Percentiles rank a stretch among this genome's conserved stretches.
Conservation (phyloP, 2,113 vertebrate genomes). For the Pluvialis apricaria region DNA sequence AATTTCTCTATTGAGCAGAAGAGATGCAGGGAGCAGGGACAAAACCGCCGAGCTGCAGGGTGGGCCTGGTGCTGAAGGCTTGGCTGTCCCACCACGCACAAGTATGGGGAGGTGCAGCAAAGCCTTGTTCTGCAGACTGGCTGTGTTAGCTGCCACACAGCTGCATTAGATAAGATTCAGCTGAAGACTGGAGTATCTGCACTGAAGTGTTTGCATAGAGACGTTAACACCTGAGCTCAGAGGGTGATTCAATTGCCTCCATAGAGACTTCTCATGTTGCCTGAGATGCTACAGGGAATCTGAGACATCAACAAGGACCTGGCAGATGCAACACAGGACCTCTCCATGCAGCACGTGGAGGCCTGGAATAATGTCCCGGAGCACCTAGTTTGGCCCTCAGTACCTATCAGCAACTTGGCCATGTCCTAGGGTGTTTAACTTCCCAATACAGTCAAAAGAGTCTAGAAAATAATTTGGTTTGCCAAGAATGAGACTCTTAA, state of each 20-base stretch:
- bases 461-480: not conserved
- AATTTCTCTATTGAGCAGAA: not conserved
- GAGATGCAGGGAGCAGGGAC: not conserved
- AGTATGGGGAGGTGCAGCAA: not conserved
- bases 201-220: not conserved
- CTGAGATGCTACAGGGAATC: not conserved
- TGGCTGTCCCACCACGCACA: not conserved
- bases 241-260: not conserved
- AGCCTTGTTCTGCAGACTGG: not conserved
- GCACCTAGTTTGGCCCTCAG: not conserved
- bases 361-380: not conserved
- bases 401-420: not conserved
- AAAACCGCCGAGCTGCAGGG: not conserved
- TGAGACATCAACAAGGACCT: not conserved
- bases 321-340: not conserved
- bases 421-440: not conserved
- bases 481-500: not conserved
- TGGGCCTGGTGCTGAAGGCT: accelerated
- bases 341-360: not conserved
- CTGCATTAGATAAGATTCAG: not conserved
- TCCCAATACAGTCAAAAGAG: not conserved
- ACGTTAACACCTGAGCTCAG: not conserved
- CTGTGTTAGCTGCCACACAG: not conserved
- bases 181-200: not conserved
- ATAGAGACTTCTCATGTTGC: not conserved